Base-by-base conservation (phyloP, 2,888 invertebrate genomes). In the Anoncus sp. region DNA sequence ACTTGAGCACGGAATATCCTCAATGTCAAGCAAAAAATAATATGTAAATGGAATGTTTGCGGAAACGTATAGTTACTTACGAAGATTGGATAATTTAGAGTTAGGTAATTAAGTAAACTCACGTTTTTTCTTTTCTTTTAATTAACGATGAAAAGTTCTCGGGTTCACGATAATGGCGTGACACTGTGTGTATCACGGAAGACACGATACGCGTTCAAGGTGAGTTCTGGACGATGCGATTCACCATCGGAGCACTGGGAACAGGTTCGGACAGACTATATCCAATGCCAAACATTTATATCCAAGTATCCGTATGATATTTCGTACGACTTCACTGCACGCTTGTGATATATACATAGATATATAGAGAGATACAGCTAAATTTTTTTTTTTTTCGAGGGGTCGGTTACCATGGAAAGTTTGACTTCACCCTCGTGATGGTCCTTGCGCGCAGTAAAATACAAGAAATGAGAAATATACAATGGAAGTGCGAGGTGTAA, bases 361-460 rank as follows among this genome's bases (percentile, higher is more conserved):
- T n/a, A n/a, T n/a, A n/a, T n/a, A n/a, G n/a, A n/a, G n/a, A 49
- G 22, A 27, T 22, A 38, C 38, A 38, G 2, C 38, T 10, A 10
- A 6, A 38, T 10, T 12, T 12, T 31, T 31, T 31, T 31, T 31
- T 72, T 59, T 70, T 53, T 67, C 57, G 22, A 49, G 47, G 65
- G 77, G 47, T 77, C 69, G 38, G 87, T 87, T 87, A 80, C 87
- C 86, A 88, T 88, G 87, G 88, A 79, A 84, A 84, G 87, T 88
- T 88, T 88, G 83, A 60, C 67, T 60, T 49, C 67, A 31, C 69
- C 62, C 60, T 67, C 47, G 51, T 45, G 45, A 62, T 20, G n/a
- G 66, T 57, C 75, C 40, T 55, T 18, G n/a, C 53, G 35, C 12
- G 47, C 47, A 59, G 27, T 31, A 59, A 73, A 57, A 65, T 65